Evolutionary conservation across 1,140 invertebrate species (phyloP), one percentile per base, ranked within the genome.

Genomic region (Sweltsa coloradensis): DNA sequence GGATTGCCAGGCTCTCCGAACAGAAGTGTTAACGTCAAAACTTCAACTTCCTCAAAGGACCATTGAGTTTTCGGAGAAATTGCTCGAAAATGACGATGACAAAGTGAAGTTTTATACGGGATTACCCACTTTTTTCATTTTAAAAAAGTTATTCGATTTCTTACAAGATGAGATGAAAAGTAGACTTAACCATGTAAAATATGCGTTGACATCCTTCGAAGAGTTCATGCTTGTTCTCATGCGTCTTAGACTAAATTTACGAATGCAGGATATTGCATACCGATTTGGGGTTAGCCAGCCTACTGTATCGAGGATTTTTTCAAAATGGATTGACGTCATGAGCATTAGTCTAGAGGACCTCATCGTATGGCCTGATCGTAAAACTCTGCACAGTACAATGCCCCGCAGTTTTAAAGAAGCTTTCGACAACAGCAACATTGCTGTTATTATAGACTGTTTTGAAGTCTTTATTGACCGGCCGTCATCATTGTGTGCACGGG

Each of bases 391-490:
- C n/a, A 41, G 9, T 11, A 45, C 37, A 11, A 44, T 45, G 44
- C 31, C 44, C 6, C 6, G 9, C n/a, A 16, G 37, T 42, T 45
- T 45, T 22, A 45, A 13, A 13, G 34, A 45, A 44, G 6, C 44
- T 42, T 45, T 45, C 42, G 31, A 22, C 9, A 19, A 41, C 6
- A n/a, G n/a, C n/a, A 43, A 16, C 21, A 22, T 45, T 16, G 11
- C 37, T 26, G 48, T 53, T 13, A 53, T 56, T 14, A 49, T 56
- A 11, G 54, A 55, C 34, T 54, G 54, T 24, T 50, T 54, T 43
- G 52, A 55, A 49, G 27, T 54, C n/a, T 45, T 50, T 41, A 49
- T 46, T 37, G 53, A 55, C 44, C 49, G 23, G 2, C 50, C 53
- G 2, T 9, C 1, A 13, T 41, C 47, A 41, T 43, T 50, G n/a